phyloP scores from a whole-genome alignment of 1,140 invertebrate species.

The Drosophila malerkotliana region DNA sequence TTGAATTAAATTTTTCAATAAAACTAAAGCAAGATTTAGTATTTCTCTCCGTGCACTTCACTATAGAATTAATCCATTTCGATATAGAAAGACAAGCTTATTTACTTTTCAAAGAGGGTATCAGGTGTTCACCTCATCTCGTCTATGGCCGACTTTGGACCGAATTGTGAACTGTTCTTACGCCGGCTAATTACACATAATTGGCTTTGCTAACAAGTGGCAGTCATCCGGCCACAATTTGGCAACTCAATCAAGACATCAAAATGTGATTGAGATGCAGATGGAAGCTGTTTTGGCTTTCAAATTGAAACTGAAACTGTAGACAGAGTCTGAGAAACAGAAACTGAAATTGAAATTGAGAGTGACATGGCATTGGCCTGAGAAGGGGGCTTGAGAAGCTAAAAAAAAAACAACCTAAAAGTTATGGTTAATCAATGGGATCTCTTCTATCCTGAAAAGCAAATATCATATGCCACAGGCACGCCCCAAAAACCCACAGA shows the following conservation, averaged over 20 bases:
- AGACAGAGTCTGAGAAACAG: neutral
- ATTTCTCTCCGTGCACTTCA: neutral
- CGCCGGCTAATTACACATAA: conserved; percentile 64
- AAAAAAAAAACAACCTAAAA: too few species aligned
- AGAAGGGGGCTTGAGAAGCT: too few species aligned
- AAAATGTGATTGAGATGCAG: conserved; percentile 45
- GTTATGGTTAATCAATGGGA: neutral
- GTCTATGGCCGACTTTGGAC: conserved; percentile 21
- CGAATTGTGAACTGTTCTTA: conserved; percentile 62
- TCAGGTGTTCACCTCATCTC: conserved; percentile 6
- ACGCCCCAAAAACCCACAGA: neutral
- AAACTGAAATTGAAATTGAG: conserved; percentile 8
- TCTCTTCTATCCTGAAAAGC: neutral
- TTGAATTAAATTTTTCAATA: too few species aligned
- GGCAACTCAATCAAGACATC: conserved; percentile 60
- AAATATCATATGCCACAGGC: neutral
- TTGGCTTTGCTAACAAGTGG: conserved; percentile 66
- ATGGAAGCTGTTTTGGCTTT: neutral
- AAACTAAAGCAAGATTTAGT: too few species aligned
- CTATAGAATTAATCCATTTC: neutral
- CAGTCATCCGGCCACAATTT: conserved; percentile 36
- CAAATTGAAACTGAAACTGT: neutral
- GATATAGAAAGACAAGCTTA: neutral
- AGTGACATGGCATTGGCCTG: conserved; percentile 11
- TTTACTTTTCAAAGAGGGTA: conserved; percentile 4